Evolutionary conservation across 2,888 invertebrate species (phyloP).

Genomic region (Labia minor): DNA sequence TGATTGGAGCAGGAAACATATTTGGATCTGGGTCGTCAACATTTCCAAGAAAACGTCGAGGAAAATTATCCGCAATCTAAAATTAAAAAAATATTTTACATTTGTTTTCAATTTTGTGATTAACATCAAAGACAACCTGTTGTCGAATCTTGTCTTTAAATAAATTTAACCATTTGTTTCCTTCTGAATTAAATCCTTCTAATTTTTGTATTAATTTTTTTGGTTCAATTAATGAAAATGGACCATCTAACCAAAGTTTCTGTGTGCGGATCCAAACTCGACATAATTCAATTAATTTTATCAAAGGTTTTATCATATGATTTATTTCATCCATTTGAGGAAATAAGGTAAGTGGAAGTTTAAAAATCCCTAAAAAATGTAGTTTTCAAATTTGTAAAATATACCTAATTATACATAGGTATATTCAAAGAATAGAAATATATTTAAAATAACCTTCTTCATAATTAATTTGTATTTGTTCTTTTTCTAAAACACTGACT

Average conservation of each 20-base stretch:
- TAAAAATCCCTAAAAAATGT: constrained; percentile 52
- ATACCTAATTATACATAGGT: too few species aligned
- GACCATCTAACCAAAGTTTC: background rate
- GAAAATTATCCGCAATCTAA: constrained; percentile 48
- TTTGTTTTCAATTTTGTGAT: background rate
- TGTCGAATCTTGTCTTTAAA: background rate
- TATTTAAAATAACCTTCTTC: constrained; percentile 49
- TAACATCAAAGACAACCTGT: background rate
- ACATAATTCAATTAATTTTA: background rate
- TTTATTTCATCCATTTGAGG: constrained; percentile 69
- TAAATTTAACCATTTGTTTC: background rate
- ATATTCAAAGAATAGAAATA: too few species aligned
- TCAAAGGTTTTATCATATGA: constrained; percentile 22
- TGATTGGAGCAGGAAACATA: constrained; percentile 71
- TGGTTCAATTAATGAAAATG: background rate
- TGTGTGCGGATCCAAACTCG: background rate
- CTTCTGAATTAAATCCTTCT: background rate
- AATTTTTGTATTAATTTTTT: background rate
- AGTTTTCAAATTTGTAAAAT: too few species aligned
- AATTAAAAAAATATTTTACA: background rate
- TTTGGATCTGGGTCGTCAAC: constrained; percentile 68
- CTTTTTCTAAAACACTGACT: constrained; percentile 61
- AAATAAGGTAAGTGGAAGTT: constrained; percentile 65
- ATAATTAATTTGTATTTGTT: constrained; percentile 76
- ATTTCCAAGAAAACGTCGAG: constrained; percentile 31